Evolutionary conservation across 2,797 vertebrate genomes (phyloP), one percentile per base, ranked within the genome.

Genomic region (Megalops cyprinoides): DNA sequence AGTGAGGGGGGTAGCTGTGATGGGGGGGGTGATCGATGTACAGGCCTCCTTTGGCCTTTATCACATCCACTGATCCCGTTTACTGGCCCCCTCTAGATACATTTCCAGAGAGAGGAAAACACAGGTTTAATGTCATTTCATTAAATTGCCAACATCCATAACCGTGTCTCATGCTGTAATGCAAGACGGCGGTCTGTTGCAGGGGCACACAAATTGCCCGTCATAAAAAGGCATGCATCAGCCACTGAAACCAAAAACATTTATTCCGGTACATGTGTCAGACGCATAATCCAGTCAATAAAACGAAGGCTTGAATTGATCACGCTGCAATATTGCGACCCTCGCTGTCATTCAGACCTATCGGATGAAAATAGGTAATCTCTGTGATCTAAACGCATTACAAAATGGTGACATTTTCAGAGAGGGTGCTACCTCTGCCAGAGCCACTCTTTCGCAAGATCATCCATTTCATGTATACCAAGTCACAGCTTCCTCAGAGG

Each of bases 81-180:
- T 73, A 58, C 65, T 23, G 0, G 39, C 25, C 42, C 76, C 67
- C 28, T 58, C 76, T 8, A 74, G 67, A 78, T 37, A 60, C 75
- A 28, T 56, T 71, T 73, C 28, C 25, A 28, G 60, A 23, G 39
- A 76, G 37, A n/a, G 1, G 39, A 34, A 69, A 34, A n/a, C 42
- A 44, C 42, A 49, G 48, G 62, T 46, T 77, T 77, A 81, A 73
- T 69, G 49, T 69, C 37, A 15, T 77, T 81, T 73, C 34, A 81
- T 81, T 58, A 77, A 77, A 81, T 77, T 71, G 75, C 53, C 28
- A 9, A 56, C 76, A 77, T 81, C 74, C 76, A 77, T 81, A 77
- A 76, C 73, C 49, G 73, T 48, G 5, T 18, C 44, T 2, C 55
- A 9, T 73, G 25, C 69, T 49, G 18, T 48, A 73, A 31, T 46